Base-by-base conservation (phyloP, 1,140 invertebrate genomes). In the Dreissena polymorpha region DNA sequence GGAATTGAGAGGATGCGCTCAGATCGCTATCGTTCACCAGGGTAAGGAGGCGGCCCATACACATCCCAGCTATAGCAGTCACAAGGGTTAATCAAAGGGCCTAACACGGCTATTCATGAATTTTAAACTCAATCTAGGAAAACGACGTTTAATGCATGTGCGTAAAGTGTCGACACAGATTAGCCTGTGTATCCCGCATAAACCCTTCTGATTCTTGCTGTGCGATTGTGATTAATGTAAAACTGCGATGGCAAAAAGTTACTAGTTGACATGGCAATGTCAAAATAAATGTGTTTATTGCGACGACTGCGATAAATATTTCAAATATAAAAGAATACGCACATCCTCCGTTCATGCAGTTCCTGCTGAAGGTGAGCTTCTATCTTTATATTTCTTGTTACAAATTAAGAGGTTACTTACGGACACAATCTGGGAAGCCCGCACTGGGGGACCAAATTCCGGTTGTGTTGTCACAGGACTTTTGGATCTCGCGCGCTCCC, bases 1-100 rank as follows among this genome's bases (percentile, higher is more conserved):
- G 21, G 71, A 72, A 83, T 49, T 12, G 27, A 10, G 72, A 76
- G 16, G 81, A 76, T 0, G 81, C 72, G 0, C 50, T 83, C 13
- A 83, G 57, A 25, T 57, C 29, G 8, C 60, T 51, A n/a, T 83
- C 67, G 51, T 60, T 63, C 55, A 76, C 73, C 10, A 39, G 39
- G 39, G 39, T 5, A 39, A 39, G 39, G 18, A 76, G 53, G 18
- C 57, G 23, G 13, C 29, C 51, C 57, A 27, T 18, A 49, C 81
- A 83, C 21, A 0, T 49, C 18, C 57, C 53, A 0, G 50, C 72
- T 70, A 65, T n/a, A n/a, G n/a, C n/a, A n/a, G n/a, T n/a, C n/a
- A n/a, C n/a, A n/a, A n/a, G n/a, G n/a, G n/a, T n/a, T n/a, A n/a
- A n/a, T n/a, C n/a, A n/a, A n/a, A n/a, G n/a, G n/a, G n/a, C n/a